Conservation (phyloP, 2,113 vertebrate genomes). For the human (Homo sapiens) region DNA sequence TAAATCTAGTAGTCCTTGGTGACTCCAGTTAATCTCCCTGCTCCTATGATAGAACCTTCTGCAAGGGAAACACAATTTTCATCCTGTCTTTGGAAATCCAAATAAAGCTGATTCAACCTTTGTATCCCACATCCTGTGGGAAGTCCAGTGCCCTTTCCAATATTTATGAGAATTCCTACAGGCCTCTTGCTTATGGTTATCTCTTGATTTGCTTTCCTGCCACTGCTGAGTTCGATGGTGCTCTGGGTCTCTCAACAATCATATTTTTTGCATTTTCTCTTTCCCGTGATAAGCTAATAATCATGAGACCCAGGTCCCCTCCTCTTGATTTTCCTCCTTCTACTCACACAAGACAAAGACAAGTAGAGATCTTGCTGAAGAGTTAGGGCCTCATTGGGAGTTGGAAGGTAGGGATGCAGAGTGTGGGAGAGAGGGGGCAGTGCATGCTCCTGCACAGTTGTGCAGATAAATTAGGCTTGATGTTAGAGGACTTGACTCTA, state of each 20-base stretch:
- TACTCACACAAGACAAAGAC: not conserved
- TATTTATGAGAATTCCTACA: not conserved
- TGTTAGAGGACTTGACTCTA: not conserved
- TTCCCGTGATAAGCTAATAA: not conserved
- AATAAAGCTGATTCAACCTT: not conserved
- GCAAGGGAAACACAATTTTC: not conserved
- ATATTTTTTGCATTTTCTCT: not conserved
- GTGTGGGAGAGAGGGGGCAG: not conserved
- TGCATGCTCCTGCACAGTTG: fast-evolving
- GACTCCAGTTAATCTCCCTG: not conserved
- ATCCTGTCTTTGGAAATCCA: conserved; percentile 9
- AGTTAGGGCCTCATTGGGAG: not conserved
- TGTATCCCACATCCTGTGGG: not conserved
- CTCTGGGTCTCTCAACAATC: not conserved
- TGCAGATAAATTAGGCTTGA: too few relatives aligned
- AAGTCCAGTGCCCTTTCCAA: not conserved
- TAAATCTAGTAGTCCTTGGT: not conserved
- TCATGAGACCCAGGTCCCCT: not conserved
- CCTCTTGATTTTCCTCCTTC: conserved; percentile 4
- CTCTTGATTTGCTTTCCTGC: conserved; percentile 16
- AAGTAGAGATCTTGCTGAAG: not conserved
- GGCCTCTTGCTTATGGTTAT: not conserved
- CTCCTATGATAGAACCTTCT: not conserved
- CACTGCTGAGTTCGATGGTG: not conserved
- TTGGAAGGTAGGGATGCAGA: not conserved